Percentiles rank a stretch among this genome's conserved stretches.
Conservation (phyloP, 2,797 vertebrate species). For the Enteromius afrohamiltoni region DNA sequence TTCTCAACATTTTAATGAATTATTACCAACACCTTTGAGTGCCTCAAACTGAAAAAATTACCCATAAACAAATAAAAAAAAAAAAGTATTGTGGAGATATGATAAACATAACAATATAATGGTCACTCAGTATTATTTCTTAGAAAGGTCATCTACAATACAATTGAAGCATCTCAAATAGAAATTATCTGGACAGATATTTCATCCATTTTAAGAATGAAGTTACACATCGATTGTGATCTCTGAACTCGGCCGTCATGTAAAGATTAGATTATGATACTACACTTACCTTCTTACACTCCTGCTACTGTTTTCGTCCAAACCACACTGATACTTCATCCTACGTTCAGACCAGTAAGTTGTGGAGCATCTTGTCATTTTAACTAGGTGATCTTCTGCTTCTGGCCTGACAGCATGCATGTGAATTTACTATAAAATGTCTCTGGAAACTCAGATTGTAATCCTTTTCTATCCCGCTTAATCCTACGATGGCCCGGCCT, state of each 20-base stretch:
- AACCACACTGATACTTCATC: not conserved
- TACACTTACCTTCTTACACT: slow-evolving; percentile 34
- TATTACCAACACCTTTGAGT: not conserved
- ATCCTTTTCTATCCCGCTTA: slow-evolving; percentile 63
- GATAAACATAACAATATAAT: not conserved
- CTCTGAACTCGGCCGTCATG: slow-evolving; percentile 16
- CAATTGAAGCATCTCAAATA: not conserved
- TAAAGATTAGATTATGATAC: slow-evolving; percentile 14
- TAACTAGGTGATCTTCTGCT: slow-evolving; percentile 14
- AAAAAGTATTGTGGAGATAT: not conserved
- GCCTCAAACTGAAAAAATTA: not conserved
- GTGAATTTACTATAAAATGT: slow-evolving; percentile 50
- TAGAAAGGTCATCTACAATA: not conserved
- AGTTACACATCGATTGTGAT: not conserved
- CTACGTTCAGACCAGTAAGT: not conserved
- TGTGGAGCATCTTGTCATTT: not conserved
- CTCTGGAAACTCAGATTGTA: slow-evolving; percentile 50
- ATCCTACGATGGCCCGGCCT: slow-evolving; percentile 55
- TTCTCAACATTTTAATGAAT: not conserved
- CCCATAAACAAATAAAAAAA: not conserved
- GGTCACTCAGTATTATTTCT: not conserved
- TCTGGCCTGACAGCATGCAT: slow-evolving; percentile 42
- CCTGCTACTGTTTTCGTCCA: not conserved
- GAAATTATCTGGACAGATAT: not conserved
- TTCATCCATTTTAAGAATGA: not conserved